Evolutionary conservation across 2,888 invertebrate genomes (phyloP), one percentile per base, ranked within the genome.

Genomic region (Drosophila pseudotakahashii): DNA sequence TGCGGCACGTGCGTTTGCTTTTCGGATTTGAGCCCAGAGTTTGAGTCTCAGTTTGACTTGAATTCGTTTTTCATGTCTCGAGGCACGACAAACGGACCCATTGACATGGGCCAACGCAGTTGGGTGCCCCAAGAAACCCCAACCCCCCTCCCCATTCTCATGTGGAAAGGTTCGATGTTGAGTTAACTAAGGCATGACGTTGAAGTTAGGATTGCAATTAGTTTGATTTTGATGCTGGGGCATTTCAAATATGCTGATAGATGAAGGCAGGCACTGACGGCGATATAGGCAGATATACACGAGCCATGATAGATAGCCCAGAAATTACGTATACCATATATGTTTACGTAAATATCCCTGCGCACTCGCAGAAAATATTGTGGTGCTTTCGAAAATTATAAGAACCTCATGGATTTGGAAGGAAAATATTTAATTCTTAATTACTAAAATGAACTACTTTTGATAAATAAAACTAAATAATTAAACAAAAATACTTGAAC

Each of bases 1-100:
- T 84, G 82, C 75, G 88, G 84, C 84, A 84, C 84, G 84, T 84
- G 88, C 88, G 85, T 84, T 82, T 84, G 64, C 81, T 75, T 79
- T 81, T 79, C 73, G 59, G 82, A 76, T 78, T 72, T 77, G 68
- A 70, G 63, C 55, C 71, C 39, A 48, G 42, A 19, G 42, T 42
- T 19, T 45, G 7, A 19, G 48, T 19, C 19, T 19, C 19, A 64
- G 36, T 62, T 66, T 51, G 64, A 64, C 48, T 72, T 57, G 62
- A 62, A 63, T 70, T 69, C 70, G 64, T 68, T 60, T 61, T 67
- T 55, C 41, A 58, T 62, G 39, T 66, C 58, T 66, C 53, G 42
- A 63, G 52, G 55, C 58, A 77, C 79, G 75, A 79, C 75, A 75
- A 70, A 61, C 70, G 60, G 76, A 73, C 75, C 61, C 73, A 76